Evolutionary conservation across 2,113 vertebrate species (phyloP).

Genomic region (Rhabdornis inornatus): DNA sequence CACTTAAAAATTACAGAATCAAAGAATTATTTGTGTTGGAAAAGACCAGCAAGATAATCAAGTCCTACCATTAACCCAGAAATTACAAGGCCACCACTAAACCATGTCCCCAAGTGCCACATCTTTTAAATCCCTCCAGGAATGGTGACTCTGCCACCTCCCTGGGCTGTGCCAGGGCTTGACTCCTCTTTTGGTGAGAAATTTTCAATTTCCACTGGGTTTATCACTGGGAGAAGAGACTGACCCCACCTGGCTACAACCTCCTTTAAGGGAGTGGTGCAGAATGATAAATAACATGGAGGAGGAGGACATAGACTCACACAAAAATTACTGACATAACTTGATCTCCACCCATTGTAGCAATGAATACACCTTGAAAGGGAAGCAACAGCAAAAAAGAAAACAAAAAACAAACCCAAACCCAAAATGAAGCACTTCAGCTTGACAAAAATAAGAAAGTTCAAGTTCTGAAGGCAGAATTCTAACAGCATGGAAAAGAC

Average conservation of each 20-base stretch:
- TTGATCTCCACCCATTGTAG: not conserved
- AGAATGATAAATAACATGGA: not conserved
- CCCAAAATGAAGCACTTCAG: not conserved
- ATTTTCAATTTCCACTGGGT: not conserved
- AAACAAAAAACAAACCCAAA: fast-evolving
- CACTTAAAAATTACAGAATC: not conserved
- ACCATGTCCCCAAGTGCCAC: not conserved
- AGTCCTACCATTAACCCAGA: not conserved
- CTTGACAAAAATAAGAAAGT: not conserved
- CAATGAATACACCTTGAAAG: not conserved
- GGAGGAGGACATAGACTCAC: not conserved
- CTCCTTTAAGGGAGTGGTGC: not conserved
- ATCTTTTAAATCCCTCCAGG: not conserved
- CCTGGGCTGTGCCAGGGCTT: not conserved
- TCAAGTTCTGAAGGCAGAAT: not conserved
- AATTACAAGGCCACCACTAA: not conserved
- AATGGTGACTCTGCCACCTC: not conserved
- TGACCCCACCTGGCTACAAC: fast-evolving
- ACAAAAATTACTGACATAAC: not conserved
- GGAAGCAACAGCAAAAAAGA: not conserved
- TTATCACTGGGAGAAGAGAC: not conserved
- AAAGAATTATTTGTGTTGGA: not conserved
- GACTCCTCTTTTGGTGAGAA: not conserved
- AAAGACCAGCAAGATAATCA: not conserved
- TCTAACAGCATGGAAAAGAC: not conserved